Evolutionary conservation across 2,888 invertebrate genomes (phyloP).

Genomic region (Drosophila prostipennis): DNA sequence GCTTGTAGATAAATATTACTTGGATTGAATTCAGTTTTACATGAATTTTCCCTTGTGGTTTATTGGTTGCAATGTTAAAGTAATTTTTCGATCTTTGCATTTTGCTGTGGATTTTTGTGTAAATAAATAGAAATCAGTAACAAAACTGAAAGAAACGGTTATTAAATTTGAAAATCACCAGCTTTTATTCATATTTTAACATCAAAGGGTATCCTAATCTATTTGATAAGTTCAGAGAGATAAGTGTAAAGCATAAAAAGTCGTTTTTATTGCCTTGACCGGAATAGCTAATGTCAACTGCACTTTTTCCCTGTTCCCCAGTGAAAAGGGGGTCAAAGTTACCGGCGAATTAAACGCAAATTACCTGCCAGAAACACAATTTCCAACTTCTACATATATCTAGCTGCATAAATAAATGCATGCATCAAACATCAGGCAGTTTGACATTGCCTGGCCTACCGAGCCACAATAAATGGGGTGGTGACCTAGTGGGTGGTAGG

Average conservation of each 20-base stretch:
- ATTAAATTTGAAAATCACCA: too few relatives aligned
- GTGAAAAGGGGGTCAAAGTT: conserved; percentile 38
- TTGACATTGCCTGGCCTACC: conserved; percentile 40
- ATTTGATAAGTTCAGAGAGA: background rate
- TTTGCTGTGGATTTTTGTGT: background rate
- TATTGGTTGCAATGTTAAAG: conserved; percentile 2
- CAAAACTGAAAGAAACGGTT: too few relatives aligned
- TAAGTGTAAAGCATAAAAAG: background rate
- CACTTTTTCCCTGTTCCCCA: conserved; percentile 9
- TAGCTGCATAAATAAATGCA: conserved; percentile 19
- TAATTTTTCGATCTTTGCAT: background rate
- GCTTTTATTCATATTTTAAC: too few relatives aligned
- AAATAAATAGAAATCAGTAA: background rate
- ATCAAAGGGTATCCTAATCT: too few relatives aligned
- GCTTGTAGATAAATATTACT: conserved; percentile 6
- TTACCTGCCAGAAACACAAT: conserved; percentile 39
- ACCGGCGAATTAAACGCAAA: conserved; percentile 35
- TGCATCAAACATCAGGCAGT: conserved; percentile 47
- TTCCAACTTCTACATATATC: background rate
- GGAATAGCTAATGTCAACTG: conserved; percentile 21
- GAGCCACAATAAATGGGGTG: conserved; percentile 30
- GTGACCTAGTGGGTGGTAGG: conserved; percentile 9
- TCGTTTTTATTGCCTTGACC: conserved; percentile 16
- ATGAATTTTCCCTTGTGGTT: background rate
- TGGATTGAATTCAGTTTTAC: conserved; percentile 2